Percentiles rank a stretch among this genome's conserved stretches.
Evolutionary conservation across 1,140 invertebrate genomes (phyloP).

Genomic region (Pseudomyrmex dendroicus): DNA sequence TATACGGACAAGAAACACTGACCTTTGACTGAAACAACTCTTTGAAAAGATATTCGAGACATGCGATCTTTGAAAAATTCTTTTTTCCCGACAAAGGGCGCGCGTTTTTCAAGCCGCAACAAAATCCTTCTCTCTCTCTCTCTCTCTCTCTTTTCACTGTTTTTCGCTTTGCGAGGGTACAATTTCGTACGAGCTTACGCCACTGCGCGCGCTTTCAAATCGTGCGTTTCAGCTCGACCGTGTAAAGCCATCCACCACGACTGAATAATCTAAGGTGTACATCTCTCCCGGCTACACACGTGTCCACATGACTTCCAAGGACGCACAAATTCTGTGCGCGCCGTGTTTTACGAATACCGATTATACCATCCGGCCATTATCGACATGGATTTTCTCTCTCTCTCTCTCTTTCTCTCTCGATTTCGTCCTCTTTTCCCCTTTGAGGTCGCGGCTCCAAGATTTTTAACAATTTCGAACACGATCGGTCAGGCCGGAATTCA

Average conservation of each 20-base stretch:
- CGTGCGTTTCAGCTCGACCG: conserved; percentile 4
- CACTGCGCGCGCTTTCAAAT: conserved; percentile 7
- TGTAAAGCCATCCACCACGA: conserved; percentile 36
- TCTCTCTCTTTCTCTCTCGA: conserved; percentile 25
- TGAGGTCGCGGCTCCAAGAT: not conserved
- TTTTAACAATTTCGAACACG: conserved; percentile 3
- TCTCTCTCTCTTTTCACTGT: too few species aligned
- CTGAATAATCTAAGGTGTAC: conserved; percentile 46
- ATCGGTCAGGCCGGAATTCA: not conserved
- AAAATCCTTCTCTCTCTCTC: not conserved
- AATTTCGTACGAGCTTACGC: not conserved
- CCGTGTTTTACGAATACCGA: conserved; percentile 33
- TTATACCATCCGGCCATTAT: conserved; percentile 23
- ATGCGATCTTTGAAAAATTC: not conserved
- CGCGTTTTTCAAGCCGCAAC: not conserved
- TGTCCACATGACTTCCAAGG: conserved; percentile 13
- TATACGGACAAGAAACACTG: too few species aligned
- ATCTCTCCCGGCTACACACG: conserved; percentile 33
- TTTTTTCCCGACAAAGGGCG: not conserved
- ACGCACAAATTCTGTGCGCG: conserved; percentile 30
- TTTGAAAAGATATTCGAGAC: too few species aligned
- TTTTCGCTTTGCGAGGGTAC: too few species aligned
- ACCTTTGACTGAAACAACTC: too few species aligned
- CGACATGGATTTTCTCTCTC: conserved; percentile 22
- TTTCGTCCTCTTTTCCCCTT: conserved; percentile 22